Evolutionary conservation across 2,888 invertebrate species (phyloP).

Genomic region (Drosophila leonis): DNA sequence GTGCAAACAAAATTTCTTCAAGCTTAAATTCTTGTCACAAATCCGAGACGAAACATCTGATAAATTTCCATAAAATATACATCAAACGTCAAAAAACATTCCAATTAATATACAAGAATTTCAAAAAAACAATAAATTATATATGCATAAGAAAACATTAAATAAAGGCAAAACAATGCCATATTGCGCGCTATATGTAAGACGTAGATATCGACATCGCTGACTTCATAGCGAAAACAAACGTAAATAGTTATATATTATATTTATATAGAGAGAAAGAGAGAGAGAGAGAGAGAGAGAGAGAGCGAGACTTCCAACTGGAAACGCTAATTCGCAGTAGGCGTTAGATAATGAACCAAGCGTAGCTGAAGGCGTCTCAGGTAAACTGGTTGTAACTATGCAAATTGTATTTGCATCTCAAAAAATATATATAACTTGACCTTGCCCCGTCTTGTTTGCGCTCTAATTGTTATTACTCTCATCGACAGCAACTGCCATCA

Average conservation of each 20-base stretch:
- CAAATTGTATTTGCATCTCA: slow-evolving; percentile 19
- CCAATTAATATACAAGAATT: slow-evolving; percentile 5
- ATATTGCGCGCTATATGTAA: slow-evolving; percentile 26
- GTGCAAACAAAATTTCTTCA: background rate
- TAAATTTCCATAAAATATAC: background rate
- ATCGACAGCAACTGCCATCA: slow-evolving; percentile 80
- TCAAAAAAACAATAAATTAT: background rate
- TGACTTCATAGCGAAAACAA: slow-evolving; percentile 63
- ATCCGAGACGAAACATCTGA: background rate
- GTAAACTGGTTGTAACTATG: slow-evolving; percentile 62
- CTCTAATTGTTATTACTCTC: background rate
- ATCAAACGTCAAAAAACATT: background rate
- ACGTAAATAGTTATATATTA: slow-evolving; percentile 6
- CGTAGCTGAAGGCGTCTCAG: slow-evolving; percentile 25
- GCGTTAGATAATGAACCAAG: slow-evolving; percentile 61
- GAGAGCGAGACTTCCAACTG: slow-evolving; percentile 12
- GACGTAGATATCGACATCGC: slow-evolving; percentile 27
- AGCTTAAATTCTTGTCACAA: too few species aligned
- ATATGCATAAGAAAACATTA: background rate
- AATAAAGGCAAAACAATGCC: slow-evolving; percentile 8
- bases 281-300: slow-evolving; percentile 1
- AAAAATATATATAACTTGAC: slow-evolving; percentile 17
- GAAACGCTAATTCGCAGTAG: slow-evolving; percentile 21
- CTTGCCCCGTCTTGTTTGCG: slow-evolving; percentile 14
- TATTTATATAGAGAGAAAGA: background rate